A percentile compares a stretch with the other conserved stretches of the same genome.
phyloP scores from a whole-genome alignment of 2,888 invertebrate species.

The Mantis religiosa region DNA sequence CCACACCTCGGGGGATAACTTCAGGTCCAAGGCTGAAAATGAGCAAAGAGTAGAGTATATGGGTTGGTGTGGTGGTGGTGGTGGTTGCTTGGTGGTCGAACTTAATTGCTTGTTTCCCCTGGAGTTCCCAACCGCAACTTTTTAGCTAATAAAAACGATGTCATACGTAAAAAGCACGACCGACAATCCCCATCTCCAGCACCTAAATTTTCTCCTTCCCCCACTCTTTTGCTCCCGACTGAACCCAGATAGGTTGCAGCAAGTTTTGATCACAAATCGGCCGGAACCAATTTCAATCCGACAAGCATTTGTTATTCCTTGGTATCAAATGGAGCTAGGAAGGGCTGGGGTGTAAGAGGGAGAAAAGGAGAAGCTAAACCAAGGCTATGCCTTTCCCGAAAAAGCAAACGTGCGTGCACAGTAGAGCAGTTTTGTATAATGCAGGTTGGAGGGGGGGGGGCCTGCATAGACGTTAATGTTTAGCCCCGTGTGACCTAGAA shows the following conservation, averaged over 20 bases:
- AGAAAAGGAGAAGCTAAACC: background rate
- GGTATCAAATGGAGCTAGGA: background rate
- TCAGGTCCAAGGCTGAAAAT: background rate
- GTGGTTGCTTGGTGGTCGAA: background rate
- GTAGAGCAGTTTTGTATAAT: background rate
- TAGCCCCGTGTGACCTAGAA: background rate
- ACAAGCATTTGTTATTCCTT: background rate
- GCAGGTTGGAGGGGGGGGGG: background rate
- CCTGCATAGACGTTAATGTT: background rate
- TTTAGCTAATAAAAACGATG: background rate
- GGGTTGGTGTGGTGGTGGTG: background rate
- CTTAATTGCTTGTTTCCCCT: constrained; percentile 13
- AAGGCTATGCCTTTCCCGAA: no score
- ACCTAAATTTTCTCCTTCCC: background rate
- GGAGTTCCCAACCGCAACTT: background rate
- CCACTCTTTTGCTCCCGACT: background rate
- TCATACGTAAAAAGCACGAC: background rate
- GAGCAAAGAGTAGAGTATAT: background rate
- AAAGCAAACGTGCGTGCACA: background rate
- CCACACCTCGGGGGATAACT: background rate
- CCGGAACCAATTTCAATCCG: background rate
- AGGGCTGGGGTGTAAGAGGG: background rate
- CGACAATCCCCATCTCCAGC: background rate
- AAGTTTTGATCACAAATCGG: background rate
- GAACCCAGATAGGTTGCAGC: background rate